Evolutionary conservation across 2,888 invertebrate genomes (phyloP).

Genomic region (Drosophila maculinotata): DNA sequence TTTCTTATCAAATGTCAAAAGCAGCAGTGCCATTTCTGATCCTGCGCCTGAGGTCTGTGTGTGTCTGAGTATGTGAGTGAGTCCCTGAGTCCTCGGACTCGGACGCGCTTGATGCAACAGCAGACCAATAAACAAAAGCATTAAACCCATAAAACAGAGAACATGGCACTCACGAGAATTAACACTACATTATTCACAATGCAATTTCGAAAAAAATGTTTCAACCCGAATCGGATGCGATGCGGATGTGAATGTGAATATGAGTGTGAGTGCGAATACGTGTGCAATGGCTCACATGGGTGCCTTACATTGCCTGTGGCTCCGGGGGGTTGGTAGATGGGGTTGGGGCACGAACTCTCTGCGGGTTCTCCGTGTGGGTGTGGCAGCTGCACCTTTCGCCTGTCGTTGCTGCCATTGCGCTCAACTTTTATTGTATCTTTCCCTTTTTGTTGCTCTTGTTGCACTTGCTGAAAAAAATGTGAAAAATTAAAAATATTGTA

Average conservation of each 20-base stretch:
- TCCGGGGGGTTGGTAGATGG: neutral
- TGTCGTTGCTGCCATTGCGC: slow-evolving; percentile 28
- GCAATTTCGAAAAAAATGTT: slow-evolving; percentile 74
- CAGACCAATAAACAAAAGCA: slow-evolving; percentile 81
- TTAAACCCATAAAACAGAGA: slow-evolving; percentile 80
- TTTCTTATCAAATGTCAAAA: slow-evolving; percentile 75
- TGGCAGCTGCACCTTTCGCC: slow-evolving; percentile 63
- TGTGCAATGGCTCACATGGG: slow-evolving; percentile 70
- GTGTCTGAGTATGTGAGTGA: neutral
- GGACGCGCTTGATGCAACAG: slow-evolving; percentile 62
- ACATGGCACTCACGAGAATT: slow-evolving; percentile 83
- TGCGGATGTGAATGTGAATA: slow-evolving; percentile 35
- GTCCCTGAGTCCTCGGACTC: slow-evolving; percentile 2
- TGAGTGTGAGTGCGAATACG: slow-evolving; percentile 34
- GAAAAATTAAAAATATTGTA: slow-evolving; percentile 76
- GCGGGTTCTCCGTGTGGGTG: slow-evolving; percentile 49
- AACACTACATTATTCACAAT: slow-evolving; percentile 83
- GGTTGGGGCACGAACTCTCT: slow-evolving; percentile 14
- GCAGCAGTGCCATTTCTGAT: slow-evolving; percentile 16
- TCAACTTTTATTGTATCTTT: slow-evolving; percentile 35
- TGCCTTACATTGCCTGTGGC: slow-evolving; percentile 61
- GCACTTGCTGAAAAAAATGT: slow-evolving; percentile 58
- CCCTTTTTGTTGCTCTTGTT: slow-evolving; percentile 2
- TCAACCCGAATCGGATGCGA: slow-evolving; percentile 62
- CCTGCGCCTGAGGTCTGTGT: neutral